Conservation (phyloP, 1,140 invertebrate species). For the Cepaea nemoralis region DNA sequence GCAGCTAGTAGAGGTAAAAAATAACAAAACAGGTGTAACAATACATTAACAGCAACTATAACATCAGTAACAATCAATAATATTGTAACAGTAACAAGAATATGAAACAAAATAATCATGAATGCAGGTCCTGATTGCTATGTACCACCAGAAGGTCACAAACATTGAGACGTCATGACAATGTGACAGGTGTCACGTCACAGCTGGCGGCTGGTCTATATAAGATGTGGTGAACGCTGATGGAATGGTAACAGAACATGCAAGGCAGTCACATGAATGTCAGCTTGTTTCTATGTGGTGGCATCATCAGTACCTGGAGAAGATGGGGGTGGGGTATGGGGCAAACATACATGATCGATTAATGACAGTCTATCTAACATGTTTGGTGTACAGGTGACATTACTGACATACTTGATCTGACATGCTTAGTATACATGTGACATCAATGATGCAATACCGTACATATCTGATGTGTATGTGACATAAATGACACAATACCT, state of each 20-base stretch:
- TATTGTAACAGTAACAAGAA: neutral
- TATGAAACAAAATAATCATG: neutral
- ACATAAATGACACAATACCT: too few species aligned
- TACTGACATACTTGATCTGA: too few species aligned
- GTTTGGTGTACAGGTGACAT: too few species aligned
- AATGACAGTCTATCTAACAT: neutral
- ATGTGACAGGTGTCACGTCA: neutral
- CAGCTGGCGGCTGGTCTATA: neutral
- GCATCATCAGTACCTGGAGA: neutral
- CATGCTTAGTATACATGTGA: too few species aligned
- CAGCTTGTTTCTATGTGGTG: neutral
- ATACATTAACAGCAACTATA: neutral
- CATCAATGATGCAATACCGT: too few species aligned
- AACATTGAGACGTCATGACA: neutral
- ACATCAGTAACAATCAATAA: neutral
- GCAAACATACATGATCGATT: too few species aligned
- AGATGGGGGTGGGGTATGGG: too few species aligned
- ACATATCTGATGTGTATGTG: too few species aligned
- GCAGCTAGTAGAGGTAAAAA: neutral
- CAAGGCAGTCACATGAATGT: neutral
- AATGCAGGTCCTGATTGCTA: neutral
- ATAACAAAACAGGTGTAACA: neutral
- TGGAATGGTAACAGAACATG: neutral
- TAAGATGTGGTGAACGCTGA: neutral
- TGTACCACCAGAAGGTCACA: neutral